Conservation (phyloP, 2,888 invertebrate genomes). For the Merodon equestris region DNA sequence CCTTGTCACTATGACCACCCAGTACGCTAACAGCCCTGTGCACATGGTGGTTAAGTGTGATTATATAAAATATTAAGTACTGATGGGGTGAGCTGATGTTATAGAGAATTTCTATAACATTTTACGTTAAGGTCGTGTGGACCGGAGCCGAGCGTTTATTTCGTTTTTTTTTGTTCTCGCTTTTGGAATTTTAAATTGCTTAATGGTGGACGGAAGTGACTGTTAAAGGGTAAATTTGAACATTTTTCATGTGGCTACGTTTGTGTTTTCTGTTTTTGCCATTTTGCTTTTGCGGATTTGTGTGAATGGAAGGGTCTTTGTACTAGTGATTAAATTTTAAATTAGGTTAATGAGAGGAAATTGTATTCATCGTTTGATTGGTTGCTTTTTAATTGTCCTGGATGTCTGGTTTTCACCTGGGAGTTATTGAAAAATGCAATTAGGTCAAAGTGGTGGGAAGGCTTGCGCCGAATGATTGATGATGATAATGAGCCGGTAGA, state of each 20-base stretch:
- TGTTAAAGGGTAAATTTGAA: constrained; percentile 49
- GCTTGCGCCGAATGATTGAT: too few species aligned
- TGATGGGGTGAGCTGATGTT: constrained; percentile 66
- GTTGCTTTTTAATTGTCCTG: constrained; percentile 7
- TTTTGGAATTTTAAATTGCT: constrained; percentile 62
- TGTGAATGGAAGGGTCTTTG: constrained; percentile 18
- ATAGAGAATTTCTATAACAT: constrained; percentile 59
- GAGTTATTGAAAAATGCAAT: too few species aligned
- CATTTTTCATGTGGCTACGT: constrained; percentile 40
- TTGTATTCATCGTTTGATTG: constrained; percentile 61
- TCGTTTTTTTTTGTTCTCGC: constrained; percentile 22
- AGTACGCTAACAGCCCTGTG: constrained; percentile 18
- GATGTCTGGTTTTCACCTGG: not conserved
- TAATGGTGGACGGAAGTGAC: constrained; percentile 65
- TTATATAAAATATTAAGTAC: constrained; percentile 65
- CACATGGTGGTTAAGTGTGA: constrained; percentile 35
- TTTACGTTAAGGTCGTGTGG: constrained; percentile 16
- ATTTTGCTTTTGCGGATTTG: constrained; percentile 1
- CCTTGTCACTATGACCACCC: constrained; percentile 48
- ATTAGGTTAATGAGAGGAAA: constrained; percentile 61
- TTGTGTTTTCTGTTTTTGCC: constrained; percentile 20
- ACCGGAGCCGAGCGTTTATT: not conserved
- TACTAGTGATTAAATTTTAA: constrained; percentile 48
- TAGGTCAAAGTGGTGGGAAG: too few species aligned
- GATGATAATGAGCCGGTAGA: too few species aligned